Evolutionary conservation across 2,888 invertebrate species (phyloP), one percentile per base, ranked within the genome.

Genomic region (Neoscelio sp.): DNA sequence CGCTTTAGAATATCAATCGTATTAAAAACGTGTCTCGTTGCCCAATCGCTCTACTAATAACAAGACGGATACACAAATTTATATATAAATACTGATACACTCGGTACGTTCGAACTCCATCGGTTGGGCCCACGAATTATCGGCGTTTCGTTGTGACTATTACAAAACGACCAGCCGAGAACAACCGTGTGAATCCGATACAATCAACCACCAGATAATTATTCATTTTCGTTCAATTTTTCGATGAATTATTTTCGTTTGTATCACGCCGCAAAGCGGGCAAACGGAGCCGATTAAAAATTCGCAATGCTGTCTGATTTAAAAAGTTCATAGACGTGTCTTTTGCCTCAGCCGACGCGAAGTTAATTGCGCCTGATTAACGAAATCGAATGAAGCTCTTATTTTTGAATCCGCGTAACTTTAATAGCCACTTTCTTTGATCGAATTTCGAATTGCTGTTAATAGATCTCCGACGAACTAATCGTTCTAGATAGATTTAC

Each of bases 11-110:
- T n/a, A 79, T 79, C 65, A 65, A 78, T 28, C 58, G 50, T 44
- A 62, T 56, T 67, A 76, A 81, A 78, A n/a, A n/a, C n/a, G n/a
- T n/a, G n/a, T 78, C 62, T 75, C 44, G 80, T 81, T 76, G 78
- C 73, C 76, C 23, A 38, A 23, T 58, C 23, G 5, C n/a, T 12
- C 23, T 30, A 52, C 33, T 33, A 52, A 52, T 52, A 52, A 52
- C 33, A 33, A 52, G 52, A 33, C 48, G 44, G 26, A 30, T 33
- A 26, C 15, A 44, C 26, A 60, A 60, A 23, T 23, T 23, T 2
- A 23, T 23, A 6, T 23, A 23, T 23, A 6, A 23, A 23, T 23
- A 23, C 3, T 23, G 6, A 23, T 2, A 23, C 3, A 23, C 4
- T 23, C 23, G 3, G 23, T 6, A 23, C 6, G 6, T 23, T 23